A percentile compares a stretch with the other conserved stretches of the same genome.
Conservation (phyloP, 2,113 vertebrate genomes). For the Corythaeola cristata region DNA sequence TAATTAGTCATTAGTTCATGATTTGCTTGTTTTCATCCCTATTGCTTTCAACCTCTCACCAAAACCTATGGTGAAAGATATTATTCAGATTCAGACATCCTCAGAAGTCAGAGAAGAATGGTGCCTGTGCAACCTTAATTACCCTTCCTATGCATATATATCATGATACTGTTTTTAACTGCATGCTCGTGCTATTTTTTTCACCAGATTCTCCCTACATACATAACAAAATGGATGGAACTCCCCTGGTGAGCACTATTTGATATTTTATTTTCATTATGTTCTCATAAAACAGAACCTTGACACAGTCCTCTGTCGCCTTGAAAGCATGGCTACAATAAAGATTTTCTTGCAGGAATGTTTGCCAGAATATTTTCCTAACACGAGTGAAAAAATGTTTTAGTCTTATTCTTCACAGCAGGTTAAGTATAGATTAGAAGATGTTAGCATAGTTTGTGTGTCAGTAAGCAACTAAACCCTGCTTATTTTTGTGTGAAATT, state of each 20-base stretch:
- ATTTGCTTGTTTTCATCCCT: neutral
- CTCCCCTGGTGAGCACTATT: neutral
- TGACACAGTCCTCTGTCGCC: neutral
- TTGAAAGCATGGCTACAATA: neutral
- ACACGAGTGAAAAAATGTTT: neutral
- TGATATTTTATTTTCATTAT: constrained; percentile 28
- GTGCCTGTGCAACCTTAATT: neutral
- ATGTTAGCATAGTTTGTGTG: neutral
- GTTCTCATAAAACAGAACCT: neutral
- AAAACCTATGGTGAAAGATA: neutral
- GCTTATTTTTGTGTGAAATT: neutral
- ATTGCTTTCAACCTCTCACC: neutral
- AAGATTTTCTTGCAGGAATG: neutral
- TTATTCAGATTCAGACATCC: neutral
- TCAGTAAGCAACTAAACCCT: neutral
- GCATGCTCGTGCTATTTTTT: neutral
- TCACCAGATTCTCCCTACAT: neutral
- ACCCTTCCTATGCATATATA: neutral
- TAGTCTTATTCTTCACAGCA: neutral
- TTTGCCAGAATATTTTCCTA: neutral
- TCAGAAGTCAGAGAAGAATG: neutral
- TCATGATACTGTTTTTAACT: neutral
- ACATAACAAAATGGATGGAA: neutral
- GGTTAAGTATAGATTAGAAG: neutral
- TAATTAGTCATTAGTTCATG: neutral